Evolutionary conservation across 2,113 vertebrate genomes (phyloP).

Genomic region (Zeus faber): DNA sequence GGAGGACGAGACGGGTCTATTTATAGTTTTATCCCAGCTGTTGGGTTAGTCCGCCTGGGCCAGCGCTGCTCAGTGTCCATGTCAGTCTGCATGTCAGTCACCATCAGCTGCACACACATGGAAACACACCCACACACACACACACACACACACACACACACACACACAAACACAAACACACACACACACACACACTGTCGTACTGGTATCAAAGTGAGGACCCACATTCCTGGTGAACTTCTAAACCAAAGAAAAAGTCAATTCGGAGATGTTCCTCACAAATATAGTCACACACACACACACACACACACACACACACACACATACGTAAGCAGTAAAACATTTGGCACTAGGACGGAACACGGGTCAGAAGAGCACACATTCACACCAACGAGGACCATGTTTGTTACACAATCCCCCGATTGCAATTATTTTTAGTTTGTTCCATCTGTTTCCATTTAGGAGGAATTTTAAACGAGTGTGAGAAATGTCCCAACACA

Average conservation of each 20-base stretch:
- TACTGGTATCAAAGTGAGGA: constrained; percentile 7
- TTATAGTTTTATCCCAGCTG: constrained; percentile 68
- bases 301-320: constrained; percentile 2
- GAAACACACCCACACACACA: constrained; percentile 12
- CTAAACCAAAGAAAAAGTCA: too few relatives aligned
- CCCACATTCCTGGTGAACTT: too few relatives aligned
- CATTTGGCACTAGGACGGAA: not conserved
- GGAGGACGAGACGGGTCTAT: constrained; percentile 42
- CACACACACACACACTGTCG: constrained; percentile 5
- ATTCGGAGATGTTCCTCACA: too few relatives aligned
- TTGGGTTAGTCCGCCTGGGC: constrained; percentile 51
- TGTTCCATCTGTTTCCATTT: too few relatives aligned
- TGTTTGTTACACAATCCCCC: not conserved
- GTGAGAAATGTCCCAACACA: too few relatives aligned
- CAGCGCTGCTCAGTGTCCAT: constrained; percentile 58
- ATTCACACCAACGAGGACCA: not conserved
- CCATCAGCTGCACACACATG: constrained; percentile 22
- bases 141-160: constrained; percentile 18
- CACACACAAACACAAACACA: constrained; percentile 10
- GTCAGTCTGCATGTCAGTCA: constrained; percentile 51
- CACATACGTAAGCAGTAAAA: not conserved
- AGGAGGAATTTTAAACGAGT: too few relatives aligned
- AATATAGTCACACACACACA: not conserved
- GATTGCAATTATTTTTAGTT: too few relatives aligned
- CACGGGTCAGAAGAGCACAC: not conserved